phyloP scores from a whole-genome alignment of 2,888 invertebrate genomes.

The Isotomurus palustris region DNA sequence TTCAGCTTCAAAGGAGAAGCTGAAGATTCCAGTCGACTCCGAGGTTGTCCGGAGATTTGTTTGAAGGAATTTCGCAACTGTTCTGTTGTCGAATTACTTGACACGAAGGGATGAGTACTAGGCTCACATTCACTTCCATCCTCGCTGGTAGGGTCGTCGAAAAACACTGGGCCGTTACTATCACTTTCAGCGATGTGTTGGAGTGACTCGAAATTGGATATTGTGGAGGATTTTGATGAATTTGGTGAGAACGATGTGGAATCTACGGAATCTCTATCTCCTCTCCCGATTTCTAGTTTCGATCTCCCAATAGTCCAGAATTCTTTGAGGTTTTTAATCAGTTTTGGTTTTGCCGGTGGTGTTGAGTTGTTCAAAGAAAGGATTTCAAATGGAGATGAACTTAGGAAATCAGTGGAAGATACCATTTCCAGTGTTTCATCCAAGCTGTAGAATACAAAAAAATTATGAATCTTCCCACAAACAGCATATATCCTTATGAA shows the following conservation, averaged over 20 bases:
- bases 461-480: background rate
- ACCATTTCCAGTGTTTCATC: constrained; percentile 44
- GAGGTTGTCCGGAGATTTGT: no score
- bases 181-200: constrained; percentile 26
- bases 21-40: background rate
- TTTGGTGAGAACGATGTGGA: constrained; percentile 10
- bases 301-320: constrained; percentile 40
- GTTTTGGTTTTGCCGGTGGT: constrained; percentile 33
- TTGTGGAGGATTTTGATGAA: constrained; percentile 38
- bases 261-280: constrained; percentile 16
- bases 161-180: constrained; percentile 37
- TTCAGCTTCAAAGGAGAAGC: background rate
- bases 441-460: constrained; percentile 36
- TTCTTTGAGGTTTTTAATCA: constrained; percentile 44
- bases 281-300: constrained; percentile 10
- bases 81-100: no score
- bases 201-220: constrained; percentile 32
- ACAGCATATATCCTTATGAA: background rate
- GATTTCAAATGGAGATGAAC: constrained; percentile 44
- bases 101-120: no score
- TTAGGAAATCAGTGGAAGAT: constrained; percentile 34
- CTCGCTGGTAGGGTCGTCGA: constrained; percentile 36
- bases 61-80: no score
- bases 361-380: constrained; percentile 24
- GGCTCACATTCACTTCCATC: no score